phyloP scores from a whole-genome alignment of 2,113 vertebrate genomes.

The Apistogramma diplotaenia region DNA sequence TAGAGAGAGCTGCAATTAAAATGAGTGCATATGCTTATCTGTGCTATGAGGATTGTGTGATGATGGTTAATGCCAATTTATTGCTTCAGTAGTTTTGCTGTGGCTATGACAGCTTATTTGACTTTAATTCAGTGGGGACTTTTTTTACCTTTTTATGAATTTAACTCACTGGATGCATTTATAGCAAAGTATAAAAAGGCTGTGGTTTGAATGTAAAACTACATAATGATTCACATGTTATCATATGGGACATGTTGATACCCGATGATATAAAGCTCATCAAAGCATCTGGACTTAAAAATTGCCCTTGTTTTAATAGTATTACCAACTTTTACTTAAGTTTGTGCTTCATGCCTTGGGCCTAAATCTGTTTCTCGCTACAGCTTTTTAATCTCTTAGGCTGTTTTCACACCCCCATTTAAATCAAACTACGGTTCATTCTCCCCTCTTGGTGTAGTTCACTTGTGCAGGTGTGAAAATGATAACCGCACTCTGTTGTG shows the following conservation, averaged over 20 bases:
- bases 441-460: neutral
- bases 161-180: neutral
- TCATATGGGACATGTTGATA: neutral
- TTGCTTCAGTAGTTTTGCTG: slow-evolving; percentile 24
- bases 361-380: neutral
- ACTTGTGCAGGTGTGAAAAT: neutral
- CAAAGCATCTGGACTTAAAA: too few species aligned
- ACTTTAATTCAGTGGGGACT: neutral
- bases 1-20: slow-evolving; percentile 8
- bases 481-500: neutral
- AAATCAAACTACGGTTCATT: neutral
- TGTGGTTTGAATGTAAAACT: neutral
- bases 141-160: neutral
- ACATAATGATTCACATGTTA: neutral
- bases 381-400: neutral
- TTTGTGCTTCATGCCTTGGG: rapidly evolving
- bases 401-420: neutral
- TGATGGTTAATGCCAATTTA: slow-evolving; percentile 47
- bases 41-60: neutral
- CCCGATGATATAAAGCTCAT: neutral
- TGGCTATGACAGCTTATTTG: slow-evolving; percentile 6
- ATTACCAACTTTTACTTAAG: too few species aligned
- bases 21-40: neutral
- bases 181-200: neutral
- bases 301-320: too few species aligned